Evolutionary conservation across 1,140 invertebrate species (phyloP).

Genomic region (Heliconius melpomene): DNA sequence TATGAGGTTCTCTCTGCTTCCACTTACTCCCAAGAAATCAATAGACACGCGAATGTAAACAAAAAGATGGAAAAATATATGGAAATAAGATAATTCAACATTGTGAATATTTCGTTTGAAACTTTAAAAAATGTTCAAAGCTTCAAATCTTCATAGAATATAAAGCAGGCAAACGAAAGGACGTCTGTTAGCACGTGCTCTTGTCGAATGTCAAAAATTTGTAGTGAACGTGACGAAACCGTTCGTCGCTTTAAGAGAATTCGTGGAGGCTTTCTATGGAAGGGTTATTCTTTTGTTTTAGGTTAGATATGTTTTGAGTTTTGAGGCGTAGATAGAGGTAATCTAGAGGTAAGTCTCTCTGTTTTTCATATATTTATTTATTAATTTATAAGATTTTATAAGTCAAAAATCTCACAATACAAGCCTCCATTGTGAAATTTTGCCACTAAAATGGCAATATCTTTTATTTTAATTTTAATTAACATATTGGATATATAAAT

Average conservation of each 20-base stretch:
- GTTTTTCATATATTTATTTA: no score
- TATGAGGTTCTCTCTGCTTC: no score
- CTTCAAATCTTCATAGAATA: neutral
- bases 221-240: constrained; percentile 1
- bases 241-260: neutral
- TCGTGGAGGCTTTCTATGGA: neutral
- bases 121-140: constrained; percentile 8
- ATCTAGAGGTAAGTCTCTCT: no score
- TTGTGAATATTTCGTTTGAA: neutral
- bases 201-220: constrained; percentile 12
- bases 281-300: neutral
- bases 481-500: no score
- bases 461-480: no score
- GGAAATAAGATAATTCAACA: neutral
- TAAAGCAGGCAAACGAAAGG: constrained; percentile 5
- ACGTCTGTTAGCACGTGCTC: constrained; percentile 4
- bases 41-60: neutral
- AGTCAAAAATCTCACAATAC: no score
- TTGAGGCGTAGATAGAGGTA: no score
- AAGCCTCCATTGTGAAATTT: no score
- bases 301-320: no score
- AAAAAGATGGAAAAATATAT: neutral
- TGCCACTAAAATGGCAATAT: no score
- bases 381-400: no score
- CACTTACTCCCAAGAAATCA: no score